Evolutionary conservation across 2,113 vertebrate genomes (phyloP), one percentile per base, ranked within the genome.

Genomic region (Dromiciops gliroides): DNA sequence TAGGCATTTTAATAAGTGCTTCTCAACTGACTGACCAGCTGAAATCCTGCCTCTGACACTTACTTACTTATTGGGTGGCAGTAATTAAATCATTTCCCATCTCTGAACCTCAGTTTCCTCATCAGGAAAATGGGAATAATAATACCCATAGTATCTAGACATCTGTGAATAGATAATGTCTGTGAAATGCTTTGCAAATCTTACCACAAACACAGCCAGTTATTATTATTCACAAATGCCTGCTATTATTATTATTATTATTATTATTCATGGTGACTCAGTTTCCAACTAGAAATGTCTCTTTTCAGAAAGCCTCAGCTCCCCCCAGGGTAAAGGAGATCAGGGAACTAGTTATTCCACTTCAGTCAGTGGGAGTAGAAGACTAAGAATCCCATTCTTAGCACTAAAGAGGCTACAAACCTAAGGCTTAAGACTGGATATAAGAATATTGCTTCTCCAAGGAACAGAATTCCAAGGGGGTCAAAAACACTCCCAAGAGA

Each of bases 361-460:
- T 51, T 50, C 2, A 83, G n/a, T 92, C 91, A 37, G 22, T 22
- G 60, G 51, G 22, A 90, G n/a, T 4, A 67, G 89, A 50, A 56
- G 2, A 3, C 25, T 51, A 31, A 51, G 26, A 48, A 25, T 3
- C 22, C 44, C 28, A 44, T 83, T 83, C 67, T 44, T 3, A 44
- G n/a, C 19, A 83, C n/a, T n/a, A 83, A 91, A 37, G 28, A 51
- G n/a, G 67, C 60, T 89, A 92, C 92, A 95, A 94, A 95, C 75
- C 48, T 47, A 94, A 47, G 90, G 31, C 1, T 89, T 92, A 94
- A 96, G 23, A 1, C 25, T 91, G 49, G 16, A 56, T 31, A 53
- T 49, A 48, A 91, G 93, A 94, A 44, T 52, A 16, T 89, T 91
- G 92, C 31, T 93, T 94, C 88, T 4, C 51, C 37, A 28, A 51